Conservation (phyloP, 2,113 vertebrate genomes). For the Paramisgurnus dabryanus region DNA sequence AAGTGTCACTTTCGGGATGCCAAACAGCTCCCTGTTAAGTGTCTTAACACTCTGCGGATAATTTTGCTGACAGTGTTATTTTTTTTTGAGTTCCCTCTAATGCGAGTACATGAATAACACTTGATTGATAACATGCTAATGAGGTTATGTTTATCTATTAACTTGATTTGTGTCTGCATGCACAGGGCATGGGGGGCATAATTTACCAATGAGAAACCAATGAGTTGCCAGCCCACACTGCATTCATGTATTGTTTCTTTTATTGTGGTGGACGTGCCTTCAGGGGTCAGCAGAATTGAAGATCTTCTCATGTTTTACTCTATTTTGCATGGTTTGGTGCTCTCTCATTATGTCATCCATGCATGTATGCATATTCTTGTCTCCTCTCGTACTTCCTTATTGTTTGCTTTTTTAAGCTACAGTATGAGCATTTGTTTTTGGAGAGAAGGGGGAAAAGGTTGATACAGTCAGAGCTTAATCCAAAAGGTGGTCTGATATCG, state of each 20-base stretch:
- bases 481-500: not conserved
- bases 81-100: not conserved
- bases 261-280: slow-evolving; percentile 26
- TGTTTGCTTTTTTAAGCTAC: not conserved
- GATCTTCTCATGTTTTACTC: slow-evolving; percentile 56
- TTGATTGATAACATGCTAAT: slow-evolving; percentile 33
- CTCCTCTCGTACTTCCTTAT: not conserved
- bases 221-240: not conserved
- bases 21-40: not conserved
- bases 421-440: not conserved
- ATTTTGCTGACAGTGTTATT: not conserved
- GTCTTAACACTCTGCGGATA: not conserved
- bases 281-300: slow-evolving; percentile 6
- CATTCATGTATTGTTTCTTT: slow-evolving; percentile 47
- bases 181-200: not conserved
- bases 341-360: not conserved
- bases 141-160: slow-evolving; percentile 8
- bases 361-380: not conserved
- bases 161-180: not conserved
- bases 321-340: slow-evolving; percentile 33
- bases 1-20: slow-evolving; percentile 66
- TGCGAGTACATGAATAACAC: slow-evolving; percentile 24
- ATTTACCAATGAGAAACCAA: not conserved
- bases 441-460: too few relatives aligned
- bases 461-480: not conserved